Evolutionary conservation across 2,888 invertebrate genomes (phyloP).

Genomic region (Conus canariensis): DNA sequence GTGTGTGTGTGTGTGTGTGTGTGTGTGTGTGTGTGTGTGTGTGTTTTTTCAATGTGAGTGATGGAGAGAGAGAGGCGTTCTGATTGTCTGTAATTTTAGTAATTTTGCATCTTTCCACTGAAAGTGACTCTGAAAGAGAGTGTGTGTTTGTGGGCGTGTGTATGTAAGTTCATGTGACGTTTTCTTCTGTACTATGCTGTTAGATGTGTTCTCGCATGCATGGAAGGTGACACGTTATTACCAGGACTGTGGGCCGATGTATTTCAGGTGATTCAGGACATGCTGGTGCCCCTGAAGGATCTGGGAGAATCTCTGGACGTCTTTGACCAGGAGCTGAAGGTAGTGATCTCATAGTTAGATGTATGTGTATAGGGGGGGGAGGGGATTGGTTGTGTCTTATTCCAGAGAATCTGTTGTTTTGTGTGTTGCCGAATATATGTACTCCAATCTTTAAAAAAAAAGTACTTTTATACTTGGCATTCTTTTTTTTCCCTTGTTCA

Average conservation of each 20-base stretch:
- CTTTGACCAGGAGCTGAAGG: conserved; percentile 86
- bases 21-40: no score
- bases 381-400: no score
- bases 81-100: no score
- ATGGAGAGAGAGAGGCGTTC: no score
- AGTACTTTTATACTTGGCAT: no score
- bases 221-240: neutral
- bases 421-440: no score
- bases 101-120: no score
- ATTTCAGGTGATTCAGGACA: conserved; percentile 88
- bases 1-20: no score
- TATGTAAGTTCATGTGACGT: neutral
- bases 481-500: neutral
- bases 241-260: neutral
- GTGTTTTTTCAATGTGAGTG: no score
- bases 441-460: no score
- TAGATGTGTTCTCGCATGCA: neutral
- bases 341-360: conserved; percentile 64
- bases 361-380: neutral
- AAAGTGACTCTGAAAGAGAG: neutral
- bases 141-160: neutral
- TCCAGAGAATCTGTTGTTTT: no score
- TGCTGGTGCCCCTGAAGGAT: conserved; percentile 86
- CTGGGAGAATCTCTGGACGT: conserved; percentile 83
- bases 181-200: no score